These are phyloP conservation scores for Drosophila ficusphila DNA, from an alignment of 1,140 invertebrate genomes.

Conservation along the genomic window DNA sequence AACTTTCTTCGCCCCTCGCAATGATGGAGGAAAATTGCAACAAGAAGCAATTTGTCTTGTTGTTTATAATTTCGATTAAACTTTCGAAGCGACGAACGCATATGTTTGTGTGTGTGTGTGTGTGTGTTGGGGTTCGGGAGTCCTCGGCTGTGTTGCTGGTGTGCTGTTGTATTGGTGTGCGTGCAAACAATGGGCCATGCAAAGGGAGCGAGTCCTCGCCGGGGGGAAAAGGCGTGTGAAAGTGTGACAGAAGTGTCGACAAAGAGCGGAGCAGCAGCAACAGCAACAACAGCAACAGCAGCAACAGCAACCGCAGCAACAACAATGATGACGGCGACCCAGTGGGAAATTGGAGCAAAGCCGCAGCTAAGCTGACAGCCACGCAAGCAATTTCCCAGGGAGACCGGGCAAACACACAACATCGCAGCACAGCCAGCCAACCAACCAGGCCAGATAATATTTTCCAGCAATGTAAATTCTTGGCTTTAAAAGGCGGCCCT, in stretches of 20 bases:
- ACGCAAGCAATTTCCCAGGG: conserved; percentile 45
- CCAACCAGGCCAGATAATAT: conserved; percentile 46
- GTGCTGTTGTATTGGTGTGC: conserved; percentile 17
- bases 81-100: conserved; percentile 62
- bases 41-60: conserved; percentile 81
- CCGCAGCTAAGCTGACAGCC: conserved; percentile 74
- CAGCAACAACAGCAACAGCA: not conserved
- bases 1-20: conserved; percentile 1
- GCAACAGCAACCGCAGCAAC: conserved; percentile 26
- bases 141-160: conserved; percentile 1
- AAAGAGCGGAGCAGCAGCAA: not conserved
- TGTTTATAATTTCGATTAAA: conserved; percentile 83
- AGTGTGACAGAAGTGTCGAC: conserved; percentile 74
- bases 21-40: conserved; percentile 64
- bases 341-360: conserved; percentile 79
- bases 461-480: conserved; percentile 59
- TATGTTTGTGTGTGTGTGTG: conserved; percentile 33
- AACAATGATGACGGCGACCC: conserved; percentile 56
- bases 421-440: too few species aligned
- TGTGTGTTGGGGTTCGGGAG: conserved; percentile 12
- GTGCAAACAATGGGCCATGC: conserved; percentile 51
- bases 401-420: not conserved
- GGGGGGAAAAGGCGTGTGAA: conserved; percentile 45
- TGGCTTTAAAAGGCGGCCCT: conserved; percentile 46
- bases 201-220: conserved; percentile 11